Evolutionary conservation across 2,888 invertebrate genomes (phyloP), one percentile per base, ranked within the genome.

Genomic region (Cerastoderma edule): DNA sequence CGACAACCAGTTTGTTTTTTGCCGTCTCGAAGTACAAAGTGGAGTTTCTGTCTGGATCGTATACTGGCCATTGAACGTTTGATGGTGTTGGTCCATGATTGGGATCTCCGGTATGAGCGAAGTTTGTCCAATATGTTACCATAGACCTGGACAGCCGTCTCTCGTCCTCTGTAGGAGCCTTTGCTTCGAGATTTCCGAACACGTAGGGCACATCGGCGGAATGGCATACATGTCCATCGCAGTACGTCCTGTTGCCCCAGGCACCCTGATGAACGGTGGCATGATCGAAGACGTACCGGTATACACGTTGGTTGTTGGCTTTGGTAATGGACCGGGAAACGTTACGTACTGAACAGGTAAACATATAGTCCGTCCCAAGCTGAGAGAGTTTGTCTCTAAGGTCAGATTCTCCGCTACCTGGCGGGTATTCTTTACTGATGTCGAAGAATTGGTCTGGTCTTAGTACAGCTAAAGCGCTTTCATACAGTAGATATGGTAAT

Each of bases 81-180:
- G 35, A 39, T 16, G 54, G 27, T 28, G 67, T 13, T 32, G 75
- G 77, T 13, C 86, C 85, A 5, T 53, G 48, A 57, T 86, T 86
- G 2, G 89, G 89, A 57, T 88, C 81, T 63, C 88, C 87, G 19
- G 84, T 83, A 65, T 89, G 87, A 6, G 90, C 91, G 73, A 91
- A 91, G 70, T 90, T 91, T 22, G 89, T 84, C 88, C 89, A 90
- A 64, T 87, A 89, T 0, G 72, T 63, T 30, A 88, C 83, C 53
- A 90, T 57, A 5, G 68, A 48, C n/a, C 75, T 72, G 4, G 86
- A 85, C 8, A 90, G 65, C 1, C 30, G 44, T 4, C 67, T 13
- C 72, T 90, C 89, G 0, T 80, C 87, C 1, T 78, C 68, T 0
- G 87, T 88, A 13, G 32, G 56, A n/a, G 24, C 8, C n/a, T 13